Evolutionary conservation across 2,888 invertebrate genomes (phyloP).

Genomic region (Zaprionus bogoriensis): DNA sequence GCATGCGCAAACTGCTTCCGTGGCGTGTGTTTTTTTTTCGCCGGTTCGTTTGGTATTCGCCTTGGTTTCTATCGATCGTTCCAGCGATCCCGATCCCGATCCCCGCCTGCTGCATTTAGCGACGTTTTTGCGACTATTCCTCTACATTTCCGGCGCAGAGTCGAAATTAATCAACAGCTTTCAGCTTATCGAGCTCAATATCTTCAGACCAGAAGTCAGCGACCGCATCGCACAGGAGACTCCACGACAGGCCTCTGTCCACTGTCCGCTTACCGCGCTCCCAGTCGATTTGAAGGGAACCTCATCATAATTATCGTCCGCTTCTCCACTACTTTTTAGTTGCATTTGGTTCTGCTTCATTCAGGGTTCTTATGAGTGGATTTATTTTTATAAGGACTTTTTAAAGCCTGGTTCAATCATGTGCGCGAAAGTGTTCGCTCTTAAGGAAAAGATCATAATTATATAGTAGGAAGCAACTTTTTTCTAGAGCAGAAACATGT

Average conservation of each 20-base stretch:
- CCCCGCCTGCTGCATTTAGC: slow-evolving; percentile 54
- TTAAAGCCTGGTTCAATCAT: slow-evolving; percentile 48
- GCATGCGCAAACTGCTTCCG: slow-evolving; percentile 43
- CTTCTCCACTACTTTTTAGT: slow-evolving; percentile 25
- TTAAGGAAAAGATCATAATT: not conserved
- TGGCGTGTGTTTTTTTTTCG: slow-evolving; percentile 25
- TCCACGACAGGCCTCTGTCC: not conserved
- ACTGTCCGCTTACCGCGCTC: slow-evolving; percentile 4
- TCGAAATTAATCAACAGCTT: slow-evolving; percentile 77
- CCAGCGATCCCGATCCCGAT: slow-evolving; percentile 4
- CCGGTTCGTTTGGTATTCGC: slow-evolving; percentile 1
- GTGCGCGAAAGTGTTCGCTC: not conserved
- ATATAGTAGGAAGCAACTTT: not conserved
- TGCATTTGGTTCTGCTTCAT: not conserved
- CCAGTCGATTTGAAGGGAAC: slow-evolving; percentile 24
- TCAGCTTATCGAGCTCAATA: slow-evolving; percentile 57
- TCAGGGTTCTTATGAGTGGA: slow-evolving; percentile 39
- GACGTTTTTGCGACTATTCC: slow-evolving; percentile 53
- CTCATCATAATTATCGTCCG: slow-evolving; percentile 72
- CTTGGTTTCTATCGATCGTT: slow-evolving; percentile 50
- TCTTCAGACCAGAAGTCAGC: slow-evolving; percentile 49
- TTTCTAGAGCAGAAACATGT: no score
- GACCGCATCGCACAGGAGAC: slow-evolving; percentile 34
- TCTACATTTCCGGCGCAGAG: slow-evolving; percentile 72
- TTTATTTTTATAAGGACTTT: slow-evolving; percentile 47